These are phyloP conservation scores for Zaprionus tsacasi DNA, from an alignment of 1,140 invertebrate species.

Conservation along the genomic window DNA sequence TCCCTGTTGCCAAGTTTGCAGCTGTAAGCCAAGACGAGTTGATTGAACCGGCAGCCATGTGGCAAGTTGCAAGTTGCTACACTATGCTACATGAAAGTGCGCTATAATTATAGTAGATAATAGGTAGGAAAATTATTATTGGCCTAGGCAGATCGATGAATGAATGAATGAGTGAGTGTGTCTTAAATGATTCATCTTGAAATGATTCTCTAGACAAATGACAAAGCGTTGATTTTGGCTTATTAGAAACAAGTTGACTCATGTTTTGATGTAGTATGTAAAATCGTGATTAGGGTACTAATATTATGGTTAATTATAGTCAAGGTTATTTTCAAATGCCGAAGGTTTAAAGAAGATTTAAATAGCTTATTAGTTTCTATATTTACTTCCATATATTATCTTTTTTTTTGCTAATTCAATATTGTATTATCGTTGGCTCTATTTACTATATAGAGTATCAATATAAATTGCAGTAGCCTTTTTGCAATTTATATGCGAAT, in stretches of 20 bases:
- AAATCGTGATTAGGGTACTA: constrained; percentile 11
- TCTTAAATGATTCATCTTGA: background rate
- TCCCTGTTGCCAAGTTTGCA: constrained; percentile 7
- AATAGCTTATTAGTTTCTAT: background rate
- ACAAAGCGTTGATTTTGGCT: constrained; percentile 12
- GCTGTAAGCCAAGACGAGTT: constrained; percentile 24
- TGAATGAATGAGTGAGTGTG: background rate
- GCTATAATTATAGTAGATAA: constrained; percentile 31
- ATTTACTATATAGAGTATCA: constrained; percentile 18
- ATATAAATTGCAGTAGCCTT: constrained; percentile 18
- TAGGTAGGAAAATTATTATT: background rate
- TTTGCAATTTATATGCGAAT: constrained; percentile 34
- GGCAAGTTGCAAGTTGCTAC: constrained; percentile 44
- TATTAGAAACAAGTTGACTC: constrained; percentile 35
- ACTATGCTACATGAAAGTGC: constrained; percentile 19
- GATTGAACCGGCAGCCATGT: constrained; percentile 62
- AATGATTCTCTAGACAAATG: constrained; percentile 10
- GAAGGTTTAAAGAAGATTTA: background rate
- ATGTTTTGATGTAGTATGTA: constrained; percentile 7
- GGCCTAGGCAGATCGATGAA: constrained; percentile 1
- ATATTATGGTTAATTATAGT: constrained; percentile 26
- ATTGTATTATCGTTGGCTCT: background rate
- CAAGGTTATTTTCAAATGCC: constrained; percentile 8
- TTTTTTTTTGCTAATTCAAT: background rate
- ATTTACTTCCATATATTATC: background rate